phyloP scores from a whole-genome alignment of 2,888 invertebrate species.

The Epirrhoe alternata region DNA sequence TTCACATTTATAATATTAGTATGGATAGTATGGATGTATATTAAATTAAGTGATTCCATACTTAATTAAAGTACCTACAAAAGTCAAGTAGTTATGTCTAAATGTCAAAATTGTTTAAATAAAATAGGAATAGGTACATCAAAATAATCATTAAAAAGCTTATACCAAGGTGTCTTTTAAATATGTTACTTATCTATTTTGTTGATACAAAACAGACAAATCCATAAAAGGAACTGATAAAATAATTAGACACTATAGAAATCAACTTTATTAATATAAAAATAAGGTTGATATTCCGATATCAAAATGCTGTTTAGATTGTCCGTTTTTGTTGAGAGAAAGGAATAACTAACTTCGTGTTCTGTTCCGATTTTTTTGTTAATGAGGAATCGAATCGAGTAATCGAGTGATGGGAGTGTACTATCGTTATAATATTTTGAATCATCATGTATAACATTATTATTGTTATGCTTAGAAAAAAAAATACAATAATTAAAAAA shows the following conservation, averaged over 20 bases:
- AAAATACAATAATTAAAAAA: too few species aligned
- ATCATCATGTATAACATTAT: too few species aligned
- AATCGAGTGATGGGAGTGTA: conserved; percentile 49
- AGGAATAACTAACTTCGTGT: conserved; percentile 52
- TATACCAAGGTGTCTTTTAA: too few species aligned
- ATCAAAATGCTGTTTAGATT: conserved; percentile 47
- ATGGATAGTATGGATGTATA: too few species aligned
- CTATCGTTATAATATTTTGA: neutral
- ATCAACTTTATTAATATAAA: neutral
- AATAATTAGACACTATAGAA: conserved; percentile 1
- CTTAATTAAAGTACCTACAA: too few species aligned
- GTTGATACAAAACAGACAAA: conserved; percentile 7
- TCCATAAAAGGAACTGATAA: neutral
- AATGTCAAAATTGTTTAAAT: too few species aligned
- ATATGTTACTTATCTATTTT: too few species aligned
- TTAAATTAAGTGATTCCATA: too few species aligned
- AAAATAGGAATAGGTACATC: too few species aligned
- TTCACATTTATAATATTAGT: too few species aligned
- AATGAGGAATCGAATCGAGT: conserved; percentile 72
- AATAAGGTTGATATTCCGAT: conserved; percentile 20
- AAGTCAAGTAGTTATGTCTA: too few species aligned
- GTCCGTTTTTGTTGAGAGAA: conserved; percentile 64
- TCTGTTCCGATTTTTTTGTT: conserved; percentile 65
- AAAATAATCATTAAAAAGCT: neutral
- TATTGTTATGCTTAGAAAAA: too few species aligned